These are phyloP conservation scores for Tetramorium parvispinum DNA, from an alignment of 1,140 invertebrate genomes.

Conservation along the genomic window DNA sequence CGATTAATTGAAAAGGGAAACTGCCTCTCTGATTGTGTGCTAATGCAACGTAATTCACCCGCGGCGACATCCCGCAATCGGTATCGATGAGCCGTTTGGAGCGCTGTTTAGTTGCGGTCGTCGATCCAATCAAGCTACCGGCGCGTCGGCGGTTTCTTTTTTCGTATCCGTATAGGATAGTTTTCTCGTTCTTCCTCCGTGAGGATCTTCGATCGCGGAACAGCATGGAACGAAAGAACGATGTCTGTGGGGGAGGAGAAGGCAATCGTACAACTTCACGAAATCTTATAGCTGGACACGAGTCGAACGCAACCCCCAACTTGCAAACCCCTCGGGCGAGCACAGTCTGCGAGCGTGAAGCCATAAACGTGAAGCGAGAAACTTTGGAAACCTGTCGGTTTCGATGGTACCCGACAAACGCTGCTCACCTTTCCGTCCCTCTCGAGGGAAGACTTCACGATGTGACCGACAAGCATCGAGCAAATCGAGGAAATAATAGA, in stretches of 20 bases:
- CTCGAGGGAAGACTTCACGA: not conserved
- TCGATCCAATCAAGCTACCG: slow-evolving; percentile 38
- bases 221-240: not conserved
- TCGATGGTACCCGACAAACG: not conserved
- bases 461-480: slow-evolving; percentile 9
- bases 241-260: not conserved
- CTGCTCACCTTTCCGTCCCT: not conserved
- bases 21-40: not conserved
- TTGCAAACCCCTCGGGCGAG: not conserved
- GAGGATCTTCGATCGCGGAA: not conserved
- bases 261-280: slow-evolving; percentile 72
- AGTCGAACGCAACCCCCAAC: slow-evolving; percentile 31
- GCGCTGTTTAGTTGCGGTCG: slow-evolving; percentile 30
- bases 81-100: slow-evolving; percentile 28
- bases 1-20: slow-evolving; percentile 42
- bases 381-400: slow-evolving; percentile 43
- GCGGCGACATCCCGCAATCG: slow-evolving; percentile 14
- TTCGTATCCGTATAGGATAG: not conserved
- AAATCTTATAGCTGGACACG: slow-evolving; percentile 72
- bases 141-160: not conserved
- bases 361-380: slow-evolving; percentile 57
- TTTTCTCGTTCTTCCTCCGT: slow-evolving; percentile 17
- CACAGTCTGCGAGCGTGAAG: slow-evolving; percentile 36
- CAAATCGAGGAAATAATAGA: not conserved
- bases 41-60: slow-evolving; percentile 24